Conservation (phyloP, 2,888 invertebrate species). For the Axea sp. region DNA sequence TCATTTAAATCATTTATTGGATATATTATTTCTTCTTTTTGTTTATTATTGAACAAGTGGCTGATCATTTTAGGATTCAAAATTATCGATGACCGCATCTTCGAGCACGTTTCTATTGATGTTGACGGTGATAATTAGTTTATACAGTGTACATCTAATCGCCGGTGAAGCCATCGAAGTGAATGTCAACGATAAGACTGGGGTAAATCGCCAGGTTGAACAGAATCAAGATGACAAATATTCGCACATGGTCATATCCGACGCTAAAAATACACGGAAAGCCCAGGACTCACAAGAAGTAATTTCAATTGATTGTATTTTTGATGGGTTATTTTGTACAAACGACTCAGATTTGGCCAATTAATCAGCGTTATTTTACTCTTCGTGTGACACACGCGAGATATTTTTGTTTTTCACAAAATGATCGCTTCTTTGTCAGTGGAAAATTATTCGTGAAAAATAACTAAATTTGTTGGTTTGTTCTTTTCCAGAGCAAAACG, state of each 20-base stretch:
- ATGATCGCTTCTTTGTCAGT: no score
- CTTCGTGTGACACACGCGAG: no score
- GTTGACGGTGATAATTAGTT: slow-evolving; percentile 43
- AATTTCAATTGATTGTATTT: not conserved
- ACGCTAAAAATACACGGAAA: slow-evolving; percentile 16
- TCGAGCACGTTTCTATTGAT: slow-evolving; percentile 14
- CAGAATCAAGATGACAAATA: slow-evolving; percentile 23
- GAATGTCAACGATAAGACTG: slow-evolving; percentile 23
- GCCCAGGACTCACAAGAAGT: slow-evolving; percentile 3
- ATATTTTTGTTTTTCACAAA: no score
- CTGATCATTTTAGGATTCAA: slow-evolving; percentile 15
- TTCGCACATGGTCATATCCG: slow-evolving; percentile 8
- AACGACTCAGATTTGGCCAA: no score
- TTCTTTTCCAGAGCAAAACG: slow-evolving; percentile 31
- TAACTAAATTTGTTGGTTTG: no score
- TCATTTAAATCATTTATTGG: no score
- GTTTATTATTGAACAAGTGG: no score
- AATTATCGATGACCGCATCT: slow-evolving; percentile 50
- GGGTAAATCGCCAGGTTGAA: slow-evolving; percentile 10
- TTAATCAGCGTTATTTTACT: no score
- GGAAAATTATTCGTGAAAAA: no score
- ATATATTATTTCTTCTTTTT: not conserved
- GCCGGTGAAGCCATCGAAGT: slow-evolving; percentile 18
- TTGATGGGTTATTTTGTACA: no score
- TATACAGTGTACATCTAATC: slow-evolving; percentile 36